Percentiles rank a stretch among this genome's conserved stretches.
Conservation (phyloP, 2,888 invertebrate genomes). For the Euphydryas editha region DNA sequence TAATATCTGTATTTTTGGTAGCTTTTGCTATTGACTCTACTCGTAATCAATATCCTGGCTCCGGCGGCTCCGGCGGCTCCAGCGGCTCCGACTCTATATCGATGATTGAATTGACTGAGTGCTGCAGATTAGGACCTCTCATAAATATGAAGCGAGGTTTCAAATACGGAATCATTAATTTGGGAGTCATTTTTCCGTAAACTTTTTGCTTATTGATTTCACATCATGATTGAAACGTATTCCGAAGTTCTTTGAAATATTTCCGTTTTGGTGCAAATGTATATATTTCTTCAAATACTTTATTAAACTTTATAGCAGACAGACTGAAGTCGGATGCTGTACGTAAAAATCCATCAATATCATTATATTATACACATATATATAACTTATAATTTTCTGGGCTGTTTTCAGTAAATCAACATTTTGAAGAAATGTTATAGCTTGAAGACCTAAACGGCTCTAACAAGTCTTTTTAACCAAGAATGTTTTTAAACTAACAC, state of each 20-base stretch:
- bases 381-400: too few species aligned
- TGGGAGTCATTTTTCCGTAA: constrained; percentile 4
- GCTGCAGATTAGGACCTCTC: constrained; percentile 11
- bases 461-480: too few species aligned
- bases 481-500: too few species aligned
- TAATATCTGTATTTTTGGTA: constrained; percentile 3
- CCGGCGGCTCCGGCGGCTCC: constrained; percentile 4
- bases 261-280: too few species aligned
- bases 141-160: constrained; percentile 9
- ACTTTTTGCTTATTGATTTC: constrained; percentile 3
- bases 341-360: too few species aligned
- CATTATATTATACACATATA: too few species aligned
- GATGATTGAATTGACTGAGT: constrained; percentile 22
- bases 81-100: constrained; percentile 17
- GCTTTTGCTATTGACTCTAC: constrained; percentile 11
- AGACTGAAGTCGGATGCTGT: too few species aligned
- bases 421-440: too few species aligned
- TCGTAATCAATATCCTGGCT: constrained; percentile 12
- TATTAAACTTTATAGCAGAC: too few species aligned
- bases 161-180: constrained; percentile 8
- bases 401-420: too few species aligned
- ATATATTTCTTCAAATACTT: too few species aligned
- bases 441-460: too few species aligned
- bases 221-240: neutral
- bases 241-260: neutral